Conservation (phyloP, 2,113 vertebrate species). For the Seriola dumerili region DNA sequence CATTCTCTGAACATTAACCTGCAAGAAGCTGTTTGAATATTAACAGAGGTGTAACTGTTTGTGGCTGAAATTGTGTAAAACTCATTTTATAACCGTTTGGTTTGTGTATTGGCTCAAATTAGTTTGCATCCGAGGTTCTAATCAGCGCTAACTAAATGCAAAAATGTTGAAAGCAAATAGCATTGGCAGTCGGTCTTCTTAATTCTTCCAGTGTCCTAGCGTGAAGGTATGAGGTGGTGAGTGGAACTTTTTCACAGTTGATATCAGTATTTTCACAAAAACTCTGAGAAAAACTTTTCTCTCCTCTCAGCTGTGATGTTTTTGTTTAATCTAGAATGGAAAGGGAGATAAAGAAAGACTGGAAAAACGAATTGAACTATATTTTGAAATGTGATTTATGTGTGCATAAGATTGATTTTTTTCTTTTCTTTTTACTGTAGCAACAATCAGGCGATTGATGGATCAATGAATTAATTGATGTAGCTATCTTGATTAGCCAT, state of each 20-base stretch:
- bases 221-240: background rate
- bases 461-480: background rate
- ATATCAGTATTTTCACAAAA: background rate
- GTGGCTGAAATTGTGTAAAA: background rate
- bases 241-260: too few relatives aligned
- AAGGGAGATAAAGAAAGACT: background rate
- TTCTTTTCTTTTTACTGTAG: too few relatives aligned
- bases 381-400: background rate
- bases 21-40: too few relatives aligned
- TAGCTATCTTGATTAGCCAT: background rate
- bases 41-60: too few relatives aligned
- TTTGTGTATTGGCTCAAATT: background rate
- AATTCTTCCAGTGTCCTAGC: background rate
- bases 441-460: background rate
- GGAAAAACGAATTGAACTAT: background rate
- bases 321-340: background rate
- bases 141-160: background rate
- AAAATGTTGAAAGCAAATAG: background rate
- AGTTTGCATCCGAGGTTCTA: background rate
- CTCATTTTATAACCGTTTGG: background rate
- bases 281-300: background rate
- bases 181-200: background rate
- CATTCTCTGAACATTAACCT: too few relatives aligned
- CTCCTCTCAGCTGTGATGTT: background rate
- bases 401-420: too few relatives aligned